Evolutionary conservation across 2,797 vertebrate genomes (phyloP).

Genomic region (Brotula barbata): DNA sequence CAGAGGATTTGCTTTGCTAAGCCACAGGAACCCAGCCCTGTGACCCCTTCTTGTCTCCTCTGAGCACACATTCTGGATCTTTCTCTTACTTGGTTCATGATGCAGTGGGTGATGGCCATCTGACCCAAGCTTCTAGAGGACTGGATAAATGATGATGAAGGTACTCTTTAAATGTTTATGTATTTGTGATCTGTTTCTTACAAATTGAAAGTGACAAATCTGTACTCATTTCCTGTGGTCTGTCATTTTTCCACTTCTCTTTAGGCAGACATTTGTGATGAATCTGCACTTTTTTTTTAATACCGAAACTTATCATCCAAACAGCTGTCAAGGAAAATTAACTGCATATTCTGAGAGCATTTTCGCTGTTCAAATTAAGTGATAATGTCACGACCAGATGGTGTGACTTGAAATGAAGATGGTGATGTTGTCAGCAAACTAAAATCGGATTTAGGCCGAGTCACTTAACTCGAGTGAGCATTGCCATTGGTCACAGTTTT

Average conservation of each 20-base stretch:
- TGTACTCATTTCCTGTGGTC: background rate
- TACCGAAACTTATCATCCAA: slow-evolving; percentile 16
- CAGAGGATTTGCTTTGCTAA: slow-evolving; percentile 78
- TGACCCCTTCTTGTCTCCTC: slow-evolving; percentile 56
- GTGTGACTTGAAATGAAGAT: slow-evolving; percentile 34
- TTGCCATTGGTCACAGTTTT: slow-evolving; percentile 59
- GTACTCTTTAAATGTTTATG: slow-evolving; percentile 15
- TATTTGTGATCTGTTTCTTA: slow-evolving; percentile 30
- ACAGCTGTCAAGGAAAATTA: slow-evolving; percentile 31
- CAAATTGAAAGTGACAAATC: slow-evolving; percentile 8
- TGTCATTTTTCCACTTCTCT: background rate
- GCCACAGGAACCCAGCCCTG: slow-evolving; percentile 65
- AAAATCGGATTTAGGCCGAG: slow-evolving; percentile 49
- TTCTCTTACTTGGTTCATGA: slow-evolving; percentile 17
- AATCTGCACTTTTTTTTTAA: slow-evolving; percentile 27
- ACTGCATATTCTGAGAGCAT: slow-evolving; percentile 14
- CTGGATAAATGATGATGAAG: slow-evolving; percentile 18
- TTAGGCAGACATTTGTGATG: slow-evolving; percentile 15
- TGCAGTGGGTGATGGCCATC: slow-evolving; percentile 5
- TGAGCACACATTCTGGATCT: slow-evolving; percentile 17
- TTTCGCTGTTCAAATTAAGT: slow-evolving; percentile 10
- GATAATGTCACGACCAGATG: slow-evolving; percentile 52
- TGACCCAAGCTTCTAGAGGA: slow-evolving; percentile 42
- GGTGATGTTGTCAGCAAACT: slow-evolving; percentile 46
- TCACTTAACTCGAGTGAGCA: slow-evolving; percentile 47